phyloP scores from a whole-genome alignment of 2,113 vertebrate species.

The Plectropomus leopardus region DNA sequence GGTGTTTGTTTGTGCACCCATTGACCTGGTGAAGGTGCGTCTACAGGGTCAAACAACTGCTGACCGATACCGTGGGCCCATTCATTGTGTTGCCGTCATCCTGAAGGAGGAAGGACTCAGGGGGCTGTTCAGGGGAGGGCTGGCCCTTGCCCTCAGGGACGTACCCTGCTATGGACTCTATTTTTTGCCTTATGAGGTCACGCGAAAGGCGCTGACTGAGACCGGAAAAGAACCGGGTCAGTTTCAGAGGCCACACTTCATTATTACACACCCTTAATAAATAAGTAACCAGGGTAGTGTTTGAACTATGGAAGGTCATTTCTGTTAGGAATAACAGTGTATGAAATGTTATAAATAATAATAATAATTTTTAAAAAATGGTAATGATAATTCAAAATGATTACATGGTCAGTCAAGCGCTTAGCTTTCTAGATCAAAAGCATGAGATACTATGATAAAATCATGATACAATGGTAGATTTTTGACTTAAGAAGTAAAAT shows the following conservation, averaged over 20 bases:
- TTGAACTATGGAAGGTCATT: background rate
- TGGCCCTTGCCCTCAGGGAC: slow-evolving; percentile 86
- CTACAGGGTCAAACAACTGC: slow-evolving; percentile 86
- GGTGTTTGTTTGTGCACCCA: slow-evolving; percentile 83
- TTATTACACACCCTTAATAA: background rate
- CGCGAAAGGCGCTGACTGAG: slow-evolving; percentile 76
- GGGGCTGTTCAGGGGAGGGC: slow-evolving; percentile 85
- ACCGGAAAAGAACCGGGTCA: slow-evolving; percentile 81
- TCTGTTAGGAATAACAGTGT: background rate
- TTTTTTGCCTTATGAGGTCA: slow-evolving; percentile 86
- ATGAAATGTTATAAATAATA: background rate
- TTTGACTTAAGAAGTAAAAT: background rate
- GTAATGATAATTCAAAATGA: background rate
- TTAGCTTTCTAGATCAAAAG: background rate
- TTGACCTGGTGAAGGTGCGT: slow-evolving; percentile 90
- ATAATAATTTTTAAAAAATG: too few species aligned
- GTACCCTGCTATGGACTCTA: slow-evolving; percentile 86
- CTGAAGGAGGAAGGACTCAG: slow-evolving; percentile 82
- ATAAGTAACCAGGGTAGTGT: background rate
- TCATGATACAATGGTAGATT: background rate
- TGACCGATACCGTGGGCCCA: slow-evolving; percentile 79
- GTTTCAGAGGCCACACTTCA: background rate
- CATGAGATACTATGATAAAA: background rate
- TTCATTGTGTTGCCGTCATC: slow-evolving; percentile 84
- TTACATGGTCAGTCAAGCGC: background rate